A percentile compares a stretch with the other conserved stretches of the same genome.
phyloP scores from a whole-genome alignment of 2,888 invertebrate genomes.

The Ectemnius continuus region DNA sequence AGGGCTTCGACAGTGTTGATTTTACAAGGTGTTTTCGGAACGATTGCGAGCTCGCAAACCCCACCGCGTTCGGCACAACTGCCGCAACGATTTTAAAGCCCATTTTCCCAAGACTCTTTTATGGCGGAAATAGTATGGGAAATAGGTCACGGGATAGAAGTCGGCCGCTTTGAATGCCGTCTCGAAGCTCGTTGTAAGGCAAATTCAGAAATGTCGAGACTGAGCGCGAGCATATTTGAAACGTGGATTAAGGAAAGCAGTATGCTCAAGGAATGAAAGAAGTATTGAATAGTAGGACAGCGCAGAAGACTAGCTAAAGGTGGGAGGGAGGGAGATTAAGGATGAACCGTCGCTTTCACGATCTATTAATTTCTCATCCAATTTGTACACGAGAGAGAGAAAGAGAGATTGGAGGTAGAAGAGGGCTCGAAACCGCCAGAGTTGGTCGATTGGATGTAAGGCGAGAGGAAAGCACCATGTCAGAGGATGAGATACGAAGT shows the following conservation, averaged over 20 bases:
- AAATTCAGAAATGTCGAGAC: too few relatives aligned
- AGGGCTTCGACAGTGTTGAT: neutral
- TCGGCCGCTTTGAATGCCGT: too few relatives aligned
- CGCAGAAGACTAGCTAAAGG: constrained; percentile 1
- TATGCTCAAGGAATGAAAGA: neutral
- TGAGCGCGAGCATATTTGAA: too few relatives aligned
- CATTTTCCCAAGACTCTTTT: too few relatives aligned
- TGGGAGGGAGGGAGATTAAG: constrained; percentile 18
- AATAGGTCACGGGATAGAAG: too few relatives aligned
- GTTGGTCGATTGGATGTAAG: constrained; percentile 22
- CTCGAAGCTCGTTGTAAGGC: too few relatives aligned
- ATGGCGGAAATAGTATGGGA: too few relatives aligned
- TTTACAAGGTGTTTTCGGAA: neutral
- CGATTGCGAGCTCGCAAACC: too few relatives aligned
- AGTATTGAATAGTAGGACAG: neutral
- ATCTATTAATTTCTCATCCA: constrained; percentile 61
- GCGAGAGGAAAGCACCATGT: constrained; percentile 42
- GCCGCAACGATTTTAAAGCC: too few relatives aligned
- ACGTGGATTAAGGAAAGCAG: constrained; percentile 1
- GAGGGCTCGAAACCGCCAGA: neutral
- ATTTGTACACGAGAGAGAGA: constrained; percentile 43
- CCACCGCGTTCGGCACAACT: too few relatives aligned
- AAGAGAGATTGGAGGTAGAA: constrained; percentile 8
- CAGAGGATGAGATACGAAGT: constrained; percentile 21
- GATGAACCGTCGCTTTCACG: constrained; percentile 24